Base-by-base conservation (phyloP, 2,888 invertebrate species). In the Drosophila robusta region DNA sequence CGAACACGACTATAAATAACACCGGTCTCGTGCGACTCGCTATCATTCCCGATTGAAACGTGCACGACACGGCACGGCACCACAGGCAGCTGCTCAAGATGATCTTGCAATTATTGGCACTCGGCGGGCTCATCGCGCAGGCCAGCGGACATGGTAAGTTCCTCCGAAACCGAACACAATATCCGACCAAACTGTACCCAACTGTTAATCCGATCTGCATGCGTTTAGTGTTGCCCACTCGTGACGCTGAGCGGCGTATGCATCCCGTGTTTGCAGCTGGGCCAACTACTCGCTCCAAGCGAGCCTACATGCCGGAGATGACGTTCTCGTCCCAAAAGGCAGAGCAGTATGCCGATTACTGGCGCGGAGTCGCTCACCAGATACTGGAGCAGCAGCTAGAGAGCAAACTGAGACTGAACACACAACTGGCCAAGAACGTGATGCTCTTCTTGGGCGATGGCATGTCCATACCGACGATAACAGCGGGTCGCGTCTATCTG, bases 401-500 rank as follows among this genome's bases (percentile, higher is more conserved):
- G 34, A 89, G 80, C 58, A 90, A 90, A 52, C 65, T 87, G 55
- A 70, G 75, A 9, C 64, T 89, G 5, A 92, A 92, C 75, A 92
- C 89, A 45, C 90, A 92, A 57, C 47, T 90, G 74, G 94, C 94
- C 9, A 92, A 92, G 73, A 96, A 96, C 91, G 92, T 95, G 9
- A 94, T 96, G 49, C 92, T 96, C 90, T 96, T 96, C 90, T 92
- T 96, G 64, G 96, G 96, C 7, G 98, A 98, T 89, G 97, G 97
- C 1, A 97, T 98, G 97, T 96, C 97, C 39, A 94, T 97, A 71
- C 94, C 97, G 0, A 97, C 97, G 0, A 91, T 97, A 49, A 95
- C 96, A 0, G 97, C 97, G 0, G 94, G 96, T 1, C 93, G 97
- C 70, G 95, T 95, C 0, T 96, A 95, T 90, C 93, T 95, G 36